Conservation (phyloP, 2,888 invertebrate genomes). For the Megalurothrips usitatus region DNA sequence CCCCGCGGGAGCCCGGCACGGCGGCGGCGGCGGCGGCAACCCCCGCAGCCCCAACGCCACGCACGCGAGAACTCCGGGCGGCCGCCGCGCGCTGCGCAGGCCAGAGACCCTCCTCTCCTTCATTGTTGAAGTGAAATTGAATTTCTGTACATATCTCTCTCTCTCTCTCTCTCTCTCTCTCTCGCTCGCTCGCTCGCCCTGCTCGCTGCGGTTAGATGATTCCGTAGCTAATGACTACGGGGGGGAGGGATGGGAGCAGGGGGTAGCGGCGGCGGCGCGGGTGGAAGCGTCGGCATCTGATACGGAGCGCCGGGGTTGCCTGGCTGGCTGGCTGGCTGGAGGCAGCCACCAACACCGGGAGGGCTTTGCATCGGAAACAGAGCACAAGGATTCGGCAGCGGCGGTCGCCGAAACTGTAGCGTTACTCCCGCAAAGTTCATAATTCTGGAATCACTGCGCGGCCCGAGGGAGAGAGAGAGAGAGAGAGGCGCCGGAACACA, state of each 20-base stretch:
- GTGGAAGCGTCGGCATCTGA: background rate
- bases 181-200: no score
- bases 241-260: background rate
- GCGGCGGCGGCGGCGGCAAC: no score
- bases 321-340: no score
- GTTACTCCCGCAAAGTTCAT: background rate
- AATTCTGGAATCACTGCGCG: background rate
- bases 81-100: background rate
- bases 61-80: no score
- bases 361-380: no score
- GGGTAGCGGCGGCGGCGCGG: background rate
- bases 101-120: background rate
- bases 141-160: slow-evolving; percentile 12
- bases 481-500: background rate
- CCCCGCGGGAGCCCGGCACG: no score
- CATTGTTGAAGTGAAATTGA: slow-evolving; percentile 22
- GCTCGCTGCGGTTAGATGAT: background rate
- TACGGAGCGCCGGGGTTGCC: background rate
- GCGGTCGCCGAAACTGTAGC: background rate
- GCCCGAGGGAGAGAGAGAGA: background rate
- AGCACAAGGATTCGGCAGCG: background rate
- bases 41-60: no score
- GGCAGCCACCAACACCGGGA: no score
- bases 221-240: background rate
- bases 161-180: background rate